Percentiles rank a stretch among this genome's conserved stretches.
Conservation (phyloP, 2,113 vertebrate species). For the Thymallus thymallus region DNA sequence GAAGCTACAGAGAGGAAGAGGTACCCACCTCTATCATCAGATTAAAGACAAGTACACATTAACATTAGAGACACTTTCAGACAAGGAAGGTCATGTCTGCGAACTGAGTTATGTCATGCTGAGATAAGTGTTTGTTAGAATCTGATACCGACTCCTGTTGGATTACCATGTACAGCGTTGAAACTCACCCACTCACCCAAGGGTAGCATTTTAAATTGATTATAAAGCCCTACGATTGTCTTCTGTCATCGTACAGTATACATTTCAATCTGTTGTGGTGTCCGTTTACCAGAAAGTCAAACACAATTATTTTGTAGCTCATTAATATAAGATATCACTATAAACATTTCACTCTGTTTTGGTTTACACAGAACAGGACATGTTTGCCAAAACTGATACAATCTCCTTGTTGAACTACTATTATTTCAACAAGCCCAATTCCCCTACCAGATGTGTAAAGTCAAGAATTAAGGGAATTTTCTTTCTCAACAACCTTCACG, state of each 20-base stretch:
- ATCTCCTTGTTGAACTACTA: conserved; percentile 37
- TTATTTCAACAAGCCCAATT: conserved; percentile 59
- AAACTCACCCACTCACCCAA: conserved; percentile 23
- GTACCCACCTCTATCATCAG: conserved; percentile 2
- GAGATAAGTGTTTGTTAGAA: conserved; percentile 48
- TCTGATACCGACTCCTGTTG: conserved; percentile 33
- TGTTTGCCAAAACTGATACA: conserved; percentile 28
- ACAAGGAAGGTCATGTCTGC: conserved; percentile 2
- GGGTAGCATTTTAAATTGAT: conserved; percentile 45
- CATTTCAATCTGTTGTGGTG: conserved; percentile 5
- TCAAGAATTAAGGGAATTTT: conserved; percentile 63
- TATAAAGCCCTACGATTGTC: conserved; percentile 32
- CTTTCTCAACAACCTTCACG: conserved; percentile 58
- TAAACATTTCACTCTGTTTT: conserved; percentile 47
- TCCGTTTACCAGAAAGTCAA: conserved; percentile 46
- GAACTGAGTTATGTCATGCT: conserved; percentile 20
- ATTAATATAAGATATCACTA: conserved; percentile 13
- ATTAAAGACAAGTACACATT: neutral
- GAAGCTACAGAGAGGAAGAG: neutral
- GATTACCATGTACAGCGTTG: conserved; percentile 19
- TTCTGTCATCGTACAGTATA: conserved; percentile 39
- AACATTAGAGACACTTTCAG: neutral
- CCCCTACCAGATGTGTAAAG: conserved; percentile 42
- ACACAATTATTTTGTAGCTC: conserved; percentile 50
- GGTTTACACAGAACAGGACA: conserved; percentile 30